A percentile compares a stretch with the other conserved stretches of the same genome.
Evolutionary conservation across 92 coral and sea anemone genomes (phyloP).

Genomic region (Nematostella vectensis): DNA sequence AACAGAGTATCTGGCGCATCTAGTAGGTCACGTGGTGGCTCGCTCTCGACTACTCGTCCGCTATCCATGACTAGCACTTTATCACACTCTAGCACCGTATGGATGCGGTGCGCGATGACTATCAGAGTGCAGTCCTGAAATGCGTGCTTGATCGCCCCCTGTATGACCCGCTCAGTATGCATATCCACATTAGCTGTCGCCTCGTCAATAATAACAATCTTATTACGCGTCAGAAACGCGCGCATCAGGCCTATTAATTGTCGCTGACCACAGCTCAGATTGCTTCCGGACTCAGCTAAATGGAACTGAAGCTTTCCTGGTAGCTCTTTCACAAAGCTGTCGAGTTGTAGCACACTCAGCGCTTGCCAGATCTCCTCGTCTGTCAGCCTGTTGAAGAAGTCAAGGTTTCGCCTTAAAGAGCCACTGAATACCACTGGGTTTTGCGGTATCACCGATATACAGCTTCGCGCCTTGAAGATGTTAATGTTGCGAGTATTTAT

Average conservation of each 20-base stretch:
- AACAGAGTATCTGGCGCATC: constrained; percentile 1
- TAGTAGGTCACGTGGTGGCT: constrained; percentile 7
- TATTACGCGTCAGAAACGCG: constrained; percentile 31
- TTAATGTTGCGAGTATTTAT: constrained; percentile 22
- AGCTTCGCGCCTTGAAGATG: constrained; percentile 27
- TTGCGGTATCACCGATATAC: constrained; percentile 42
- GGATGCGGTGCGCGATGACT: constrained; percentile 17
- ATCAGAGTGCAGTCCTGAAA: constrained; percentile 9
- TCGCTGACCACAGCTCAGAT: constrained; percentile 52
- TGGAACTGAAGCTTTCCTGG: constrained; percentile 33
- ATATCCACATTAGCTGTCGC: constrained; percentile 45
- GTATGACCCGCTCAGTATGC: constrained; percentile 11
- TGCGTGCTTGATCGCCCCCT: background rate
- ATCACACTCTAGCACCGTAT: constrained; percentile 21
- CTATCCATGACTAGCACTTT: constrained; percentile 13
- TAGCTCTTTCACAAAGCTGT: constrained; percentile 14
- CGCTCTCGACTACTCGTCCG: constrained; percentile 20
- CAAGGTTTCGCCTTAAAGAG: constrained; percentile 30
- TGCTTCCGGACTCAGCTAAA: constrained; percentile 31
- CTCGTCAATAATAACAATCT: constrained; percentile 44
- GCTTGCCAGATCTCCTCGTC: constrained; percentile 40
- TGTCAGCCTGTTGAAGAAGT: constrained; percentile 18
- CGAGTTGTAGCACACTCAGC: constrained; percentile 41
- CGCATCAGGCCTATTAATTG: constrained; percentile 49
- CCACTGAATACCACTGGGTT: constrained; percentile 54